Evolutionary conservation across 1,140 invertebrate species (phyloP), one percentile per base, ranked within the genome.

Genomic region (Teleopsis dalmanni): DNA sequence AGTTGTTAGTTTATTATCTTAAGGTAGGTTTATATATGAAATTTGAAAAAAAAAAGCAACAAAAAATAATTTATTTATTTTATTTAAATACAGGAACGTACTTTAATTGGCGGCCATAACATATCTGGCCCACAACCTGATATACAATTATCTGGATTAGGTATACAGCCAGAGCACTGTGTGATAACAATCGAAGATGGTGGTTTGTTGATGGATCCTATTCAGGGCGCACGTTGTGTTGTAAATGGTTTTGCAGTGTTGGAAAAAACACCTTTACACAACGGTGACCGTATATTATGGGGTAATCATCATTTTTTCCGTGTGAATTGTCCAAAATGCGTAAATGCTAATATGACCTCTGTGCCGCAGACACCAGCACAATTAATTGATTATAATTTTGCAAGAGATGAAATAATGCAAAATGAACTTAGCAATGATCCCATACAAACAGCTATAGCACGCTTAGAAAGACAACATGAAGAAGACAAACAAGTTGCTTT

Each of bases 301-400:
- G 95, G 95, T 36, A 95, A 96, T 76, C 94, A 98, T 74, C 94
- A 97, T 73, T 97, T 97, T 75, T 97, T 98, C 75, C 77, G 93
- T 54, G 88, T 97, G 16, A 97, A 98, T 76, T 96, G 94, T 72
- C 95, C 95, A 0, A 84, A 85, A 72, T 76, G 78, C 42, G 72
- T 75, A 64, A 73, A 72, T 53, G 56, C 72, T 73, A 79, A 79
- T 34, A 75, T 84, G 35, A 79, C 58, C 14, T 85, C 85, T 35
- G 85, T 89, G 67, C 85, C 86, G 2, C 87, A 88, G 71, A 90
- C 88, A 8, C 87, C 87, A 13, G 85, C 87, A 43, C 88, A 92
- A 71, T 84, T 87, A 45, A 91, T 95, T 55, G 92, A 95, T 75
- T 96, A 95, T 70, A 92, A 93, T 71, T 96, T 95, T 76, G 93